These are phyloP conservation scores for Propithecus perrieri DNA, from an alignment of 2,797 vertebrate species.

Conservation along the genomic window DNA sequence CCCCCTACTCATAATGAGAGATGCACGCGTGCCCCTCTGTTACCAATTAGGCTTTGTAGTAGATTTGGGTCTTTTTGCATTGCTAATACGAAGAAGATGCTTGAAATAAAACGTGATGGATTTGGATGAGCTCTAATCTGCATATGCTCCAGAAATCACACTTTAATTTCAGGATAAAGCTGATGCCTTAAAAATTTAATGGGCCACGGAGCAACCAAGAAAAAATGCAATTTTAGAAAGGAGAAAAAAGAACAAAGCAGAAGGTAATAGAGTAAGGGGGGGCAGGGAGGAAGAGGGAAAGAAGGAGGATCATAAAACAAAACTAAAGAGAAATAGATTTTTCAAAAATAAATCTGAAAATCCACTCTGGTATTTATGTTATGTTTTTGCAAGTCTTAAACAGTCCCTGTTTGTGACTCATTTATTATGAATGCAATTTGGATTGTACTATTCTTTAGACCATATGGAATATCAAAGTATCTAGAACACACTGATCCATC, in stretches of 20 bases:
- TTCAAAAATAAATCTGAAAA: conserved; percentile 32
- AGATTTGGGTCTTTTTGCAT: neutral
- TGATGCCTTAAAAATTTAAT: conserved; percentile 6
- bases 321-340: conserved; percentile 32
- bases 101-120: neutral
- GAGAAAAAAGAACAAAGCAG: neutral
- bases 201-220: neutral
- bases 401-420: conserved; percentile 32
- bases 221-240: neutral
- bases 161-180: conserved; percentile 15
- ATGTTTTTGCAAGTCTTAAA: conserved; percentile 19
- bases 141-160: neutral
- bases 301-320: neutral
- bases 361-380: neutral
- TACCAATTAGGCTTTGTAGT: neutral
- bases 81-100: neutral
- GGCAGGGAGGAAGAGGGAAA: neutral
- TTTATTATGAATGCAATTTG: neutral
- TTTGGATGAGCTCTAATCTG: conserved; percentile 2
- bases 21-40: neutral
- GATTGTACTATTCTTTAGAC: neutral
- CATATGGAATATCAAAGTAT: conserved; percentile 27
- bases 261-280: neutral
- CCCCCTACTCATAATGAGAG: neutral
- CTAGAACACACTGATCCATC: conserved; percentile 40